Percentiles rank a stretch among this genome's conserved stretches.
Evolutionary conservation across 2,797 vertebrate genomes (phyloP).

Genomic region (Lacerta viridis): DNA sequence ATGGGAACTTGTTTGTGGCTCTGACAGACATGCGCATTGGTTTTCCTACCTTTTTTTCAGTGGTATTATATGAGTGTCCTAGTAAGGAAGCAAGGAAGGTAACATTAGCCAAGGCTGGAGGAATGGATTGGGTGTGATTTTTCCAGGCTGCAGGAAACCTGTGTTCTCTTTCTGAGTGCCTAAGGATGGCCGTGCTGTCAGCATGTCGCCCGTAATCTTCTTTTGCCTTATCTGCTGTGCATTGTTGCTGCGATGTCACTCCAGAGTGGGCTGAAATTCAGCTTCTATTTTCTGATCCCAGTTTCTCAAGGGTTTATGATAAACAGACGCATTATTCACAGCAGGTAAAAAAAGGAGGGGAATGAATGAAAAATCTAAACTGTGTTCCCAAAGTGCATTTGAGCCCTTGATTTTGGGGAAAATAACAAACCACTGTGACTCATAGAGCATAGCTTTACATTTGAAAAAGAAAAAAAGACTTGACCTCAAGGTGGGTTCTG

Average conservation of each 20-base stretch:
- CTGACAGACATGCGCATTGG: neutral
- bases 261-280: neutral
- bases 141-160: neutral
- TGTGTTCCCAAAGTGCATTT: neutral
- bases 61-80: neutral
- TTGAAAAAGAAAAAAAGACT: neutral
- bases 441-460: neutral
- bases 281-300: constrained; percentile 8
- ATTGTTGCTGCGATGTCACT: neutral
- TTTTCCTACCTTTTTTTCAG: neutral
- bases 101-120: no score
- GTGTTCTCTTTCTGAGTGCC: neutral
- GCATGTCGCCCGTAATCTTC: neutral
- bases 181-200: neutral
- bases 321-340: constrained; percentile 6
- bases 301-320: constrained; percentile 16
- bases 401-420: neutral
- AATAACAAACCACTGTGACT: neutral
- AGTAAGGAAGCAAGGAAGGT: no score
- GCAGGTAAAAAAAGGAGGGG: neutral
- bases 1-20: neutral
- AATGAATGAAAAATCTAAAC: neutral
- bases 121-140: neutral
- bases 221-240: neutral
- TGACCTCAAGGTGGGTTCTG: neutral